Conservation (phyloP, 1,140 invertebrate species). For the Riptortus pedestris region DNA sequence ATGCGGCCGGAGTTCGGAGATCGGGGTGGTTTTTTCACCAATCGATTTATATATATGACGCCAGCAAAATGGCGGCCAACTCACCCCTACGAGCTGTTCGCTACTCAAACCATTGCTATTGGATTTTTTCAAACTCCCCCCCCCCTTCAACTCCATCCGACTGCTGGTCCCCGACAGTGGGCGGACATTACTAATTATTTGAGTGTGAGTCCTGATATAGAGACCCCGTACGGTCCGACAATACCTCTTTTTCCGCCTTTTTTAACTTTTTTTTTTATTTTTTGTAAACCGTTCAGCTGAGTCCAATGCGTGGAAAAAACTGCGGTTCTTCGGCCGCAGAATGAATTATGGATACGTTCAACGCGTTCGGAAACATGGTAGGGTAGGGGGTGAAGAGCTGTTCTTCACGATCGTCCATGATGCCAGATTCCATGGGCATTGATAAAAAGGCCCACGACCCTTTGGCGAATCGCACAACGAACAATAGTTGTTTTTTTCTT, state of each 20-base stretch:
- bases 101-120: not conserved
- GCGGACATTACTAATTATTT: constrained; percentile 3
- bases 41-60: constrained; percentile 15
- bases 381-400: not conserved
- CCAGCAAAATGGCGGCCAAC: constrained; percentile 7
- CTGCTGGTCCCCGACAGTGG: not conserved
- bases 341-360: not conserved
- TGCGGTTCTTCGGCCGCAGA: not conserved
- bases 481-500: too few relatives aligned
- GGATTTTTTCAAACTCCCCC: not conserved
- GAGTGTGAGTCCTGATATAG: constrained; percentile 11
- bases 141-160: not conserved
- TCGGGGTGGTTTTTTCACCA: constrained; percentile 5
- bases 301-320: not conserved
- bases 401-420: too few relatives aligned
- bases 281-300: not conserved
- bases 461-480: too few relatives aligned
- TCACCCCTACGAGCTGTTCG: not conserved
- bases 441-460: too few relatives aligned
- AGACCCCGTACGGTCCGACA: not conserved
- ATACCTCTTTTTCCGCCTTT: not conserved
- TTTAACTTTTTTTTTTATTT: not conserved
- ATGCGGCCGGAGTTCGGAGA: not conserved
- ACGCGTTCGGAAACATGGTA: not conserved
- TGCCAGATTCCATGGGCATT: too few relatives aligned